Evolutionary conservation across 1,140 invertebrate species (phyloP), one percentile per base, ranked within the genome.

Genomic region (Sogatella furcifera): DNA sequence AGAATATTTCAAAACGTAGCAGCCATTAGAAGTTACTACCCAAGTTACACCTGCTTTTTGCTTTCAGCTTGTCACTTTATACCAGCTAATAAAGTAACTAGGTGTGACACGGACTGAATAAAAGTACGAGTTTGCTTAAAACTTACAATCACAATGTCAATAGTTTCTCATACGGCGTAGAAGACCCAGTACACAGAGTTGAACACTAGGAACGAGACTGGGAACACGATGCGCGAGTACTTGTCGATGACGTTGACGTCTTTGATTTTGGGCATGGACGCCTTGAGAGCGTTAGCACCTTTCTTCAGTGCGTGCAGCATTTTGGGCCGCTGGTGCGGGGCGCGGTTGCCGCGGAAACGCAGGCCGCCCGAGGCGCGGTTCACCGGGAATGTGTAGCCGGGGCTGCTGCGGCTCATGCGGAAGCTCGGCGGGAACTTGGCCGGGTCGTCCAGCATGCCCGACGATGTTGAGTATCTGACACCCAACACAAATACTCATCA

Each of bases 181-280:
- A 95, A 97, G 65, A 89, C 83, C 94, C 94, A 97, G 72, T 98
- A 98, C 59, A 87, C 84, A 14, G 86, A 81, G 72, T 98, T 98
- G 75, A 98, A 98, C 42, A 95, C 71, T 65, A 97, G 80, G 72
- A 97, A 98, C 61, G 92, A 88, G 21, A 95, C 84, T 0, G 95
- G 95, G 75, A 98, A 98, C 55, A 96, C 80, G 62, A 97, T 84
- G 63, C 95, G 79, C 9, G 94, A 95, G 71, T 95, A 96, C 69
- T 95, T 95, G 74, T 98, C 95, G 68, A 98, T 98, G 49, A 95
- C 86, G 72, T 97, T 97, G 41, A 98, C 94, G 74, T 98, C 94
- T 69, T 94, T 90, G 66, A 98, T 95, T 73, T 89, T 88, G 1
- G 93, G 95, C 76, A 97, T 88, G 5, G 88, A 90, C 8, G 85